A percentile compares a stretch with the other conserved stretches of the same genome.
Conservation (phyloP, 2,888 invertebrate species). For the Phengaris alcon region DNA sequence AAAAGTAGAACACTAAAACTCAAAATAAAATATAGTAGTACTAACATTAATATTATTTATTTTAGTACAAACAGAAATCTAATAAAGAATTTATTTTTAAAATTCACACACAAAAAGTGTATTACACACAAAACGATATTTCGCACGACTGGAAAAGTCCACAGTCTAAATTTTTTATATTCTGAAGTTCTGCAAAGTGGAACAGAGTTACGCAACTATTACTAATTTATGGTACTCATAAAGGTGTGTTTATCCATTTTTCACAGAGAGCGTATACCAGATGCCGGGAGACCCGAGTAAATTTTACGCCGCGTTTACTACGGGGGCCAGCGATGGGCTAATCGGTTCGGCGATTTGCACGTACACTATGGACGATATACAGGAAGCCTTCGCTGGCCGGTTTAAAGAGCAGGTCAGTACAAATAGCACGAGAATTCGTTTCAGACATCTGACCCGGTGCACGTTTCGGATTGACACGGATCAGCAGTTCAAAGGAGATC, state of each 20-base stretch:
- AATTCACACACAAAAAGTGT: too few species aligned
- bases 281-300: conserved; percentile 80
- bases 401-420: conserved; percentile 81
- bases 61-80: too few species aligned
- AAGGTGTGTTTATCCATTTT: conserved; percentile 29
- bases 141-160: too few species aligned
- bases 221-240: background rate
- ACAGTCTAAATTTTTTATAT: too few species aligned
- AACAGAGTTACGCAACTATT: too few species aligned
- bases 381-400: conserved; percentile 82
- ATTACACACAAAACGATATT: too few species aligned
- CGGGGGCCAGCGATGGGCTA: conserved; percentile 82
- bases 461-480: conserved; percentile 21
- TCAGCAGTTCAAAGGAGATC: conserved; percentile 18
- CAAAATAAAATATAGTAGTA: too few species aligned
- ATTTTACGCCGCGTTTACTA: conserved; percentile 85
- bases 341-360: conserved; percentile 86
- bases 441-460: conserved; percentile 2
- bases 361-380: conserved; percentile 82
- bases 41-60: too few species aligned
- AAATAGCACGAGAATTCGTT: conserved; percentile 4
- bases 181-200: too few species aligned
- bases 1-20: too few species aligned
- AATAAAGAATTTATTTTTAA: too few species aligned
- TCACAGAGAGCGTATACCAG: conserved; percentile 82